Conservation (phyloP, 2,888 invertebrate genomes). For the Drosophila kokeensis region DNA sequence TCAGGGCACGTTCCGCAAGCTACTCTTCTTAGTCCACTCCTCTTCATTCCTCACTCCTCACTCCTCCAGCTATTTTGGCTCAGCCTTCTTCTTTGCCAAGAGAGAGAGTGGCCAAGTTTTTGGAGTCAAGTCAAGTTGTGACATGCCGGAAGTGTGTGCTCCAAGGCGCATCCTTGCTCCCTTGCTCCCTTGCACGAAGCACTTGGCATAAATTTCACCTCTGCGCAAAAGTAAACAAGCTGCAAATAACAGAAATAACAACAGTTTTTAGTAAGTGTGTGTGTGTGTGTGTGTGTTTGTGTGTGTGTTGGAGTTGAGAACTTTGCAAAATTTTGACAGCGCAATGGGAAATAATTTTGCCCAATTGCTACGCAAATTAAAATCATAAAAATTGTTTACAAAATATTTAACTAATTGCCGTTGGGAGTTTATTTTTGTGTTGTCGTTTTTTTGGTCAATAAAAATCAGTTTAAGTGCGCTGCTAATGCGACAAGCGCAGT, state of each 20-base stretch:
- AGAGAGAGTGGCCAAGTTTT: constrained; percentile 41
- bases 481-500: constrained; percentile 60
- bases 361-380: constrained; percentile 28
- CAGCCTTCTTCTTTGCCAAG: background rate
- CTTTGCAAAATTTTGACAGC: constrained; percentile 30
- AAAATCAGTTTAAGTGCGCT: constrained; percentile 65
- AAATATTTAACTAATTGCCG: constrained; percentile 45
- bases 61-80: background rate
- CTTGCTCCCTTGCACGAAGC: constrained; percentile 5
- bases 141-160: constrained; percentile 68
- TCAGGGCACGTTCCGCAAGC: constrained; percentile 35
- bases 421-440: background rate
- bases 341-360: constrained; percentile 22
- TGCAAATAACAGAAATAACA: constrained; percentile 48
- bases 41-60: background rate
- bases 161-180: constrained; percentile 36
- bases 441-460: constrained; percentile 29
- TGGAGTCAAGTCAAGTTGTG: constrained; percentile 49
- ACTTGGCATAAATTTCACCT: constrained; percentile 57
- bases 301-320: constrained; percentile 7
- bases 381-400: constrained; percentile 38
- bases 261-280: constrained; percentile 20
- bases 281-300: background rate
- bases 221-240: constrained; percentile 53
- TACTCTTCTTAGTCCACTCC: background rate